Evolutionary conservation across 2,888 invertebrate species (phyloP), one percentile per base, ranked within the genome.

Genomic region (Xanthostigma xanthostigma): DNA sequence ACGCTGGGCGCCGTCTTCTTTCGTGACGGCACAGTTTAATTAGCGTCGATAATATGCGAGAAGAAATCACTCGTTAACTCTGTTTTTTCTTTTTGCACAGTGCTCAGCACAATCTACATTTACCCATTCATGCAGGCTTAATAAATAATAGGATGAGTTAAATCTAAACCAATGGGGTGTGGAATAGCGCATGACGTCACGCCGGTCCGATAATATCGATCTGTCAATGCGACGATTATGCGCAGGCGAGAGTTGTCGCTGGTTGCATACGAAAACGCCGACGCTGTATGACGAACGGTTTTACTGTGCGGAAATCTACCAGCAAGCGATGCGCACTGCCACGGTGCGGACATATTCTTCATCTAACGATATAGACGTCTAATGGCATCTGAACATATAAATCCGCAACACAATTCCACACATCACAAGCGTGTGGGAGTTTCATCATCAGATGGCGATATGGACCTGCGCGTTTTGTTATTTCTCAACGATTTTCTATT

Each of bases 101-200:
- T 45, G 49, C 44, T 51, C 48, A 63, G 63, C 65, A 62, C 62
- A 64, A 61, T 63, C 60, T 60, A 64, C 64, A 60, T 62, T 64
- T 62, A 62, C 62, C 66, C 68, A 68, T 69, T 69, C 67, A 67
- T 67, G 64, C 66, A 67, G 64, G 63, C 65, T 71, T 68, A 70
- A 72, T 72, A 72, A 72, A 70, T 72, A 71, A 72, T 70, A 64
- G 67, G 68, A 72, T 70, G 70, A 70, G 69, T 68, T 65, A 65
- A 61, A 63, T 63, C 61, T 59, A 61, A 63, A 64, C 73, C 72
- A 74, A 74, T 72, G 62, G 66, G 62, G 63, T 60, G 60, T 60
- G 60, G 62, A 60, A 59, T 60, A 59, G 58, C 58, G 55, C 61
- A 66, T 73, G 71, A 71, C 73, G 73, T 74, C 71, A 72, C 65